These are phyloP conservation scores for Tragelaphus imberbis DNA, from an alignment of 2,113 vertebrate genomes.

Conservation along the genomic window DNA sequence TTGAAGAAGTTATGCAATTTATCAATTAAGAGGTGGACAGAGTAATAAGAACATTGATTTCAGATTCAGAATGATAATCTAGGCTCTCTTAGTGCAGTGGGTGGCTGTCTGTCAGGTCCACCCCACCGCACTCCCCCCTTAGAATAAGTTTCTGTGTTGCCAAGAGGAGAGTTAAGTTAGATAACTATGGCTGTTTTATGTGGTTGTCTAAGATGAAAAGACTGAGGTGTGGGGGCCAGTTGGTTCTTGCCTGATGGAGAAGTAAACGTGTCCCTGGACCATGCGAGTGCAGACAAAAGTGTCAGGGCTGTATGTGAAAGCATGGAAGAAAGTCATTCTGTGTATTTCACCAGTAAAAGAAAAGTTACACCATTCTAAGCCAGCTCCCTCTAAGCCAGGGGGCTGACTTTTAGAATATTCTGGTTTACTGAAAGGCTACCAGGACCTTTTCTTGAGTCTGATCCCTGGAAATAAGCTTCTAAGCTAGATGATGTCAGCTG, in stretches of 20 bases:
- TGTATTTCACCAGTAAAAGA: neutral
- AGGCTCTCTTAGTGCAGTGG: neutral
- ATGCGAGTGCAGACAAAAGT: neutral
- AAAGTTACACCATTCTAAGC: neutral
- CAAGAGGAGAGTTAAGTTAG: neutral
- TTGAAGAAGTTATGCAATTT: neutral
- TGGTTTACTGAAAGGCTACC: neutral
- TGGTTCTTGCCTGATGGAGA: neutral
- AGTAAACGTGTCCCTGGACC: rapidly evolving
- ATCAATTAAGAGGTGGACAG: neutral
- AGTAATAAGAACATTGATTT: neutral
- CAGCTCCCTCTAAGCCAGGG: neutral
- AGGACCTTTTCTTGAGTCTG: neutral
- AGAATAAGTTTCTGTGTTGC: neutral
- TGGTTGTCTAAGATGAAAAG: neutral
- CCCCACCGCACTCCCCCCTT: neutral
- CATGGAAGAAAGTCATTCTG: neutral
- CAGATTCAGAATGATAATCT: no score
- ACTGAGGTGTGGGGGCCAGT: rapidly evolving
- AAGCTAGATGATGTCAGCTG: constrained; percentile 26
- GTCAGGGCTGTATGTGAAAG: neutral
- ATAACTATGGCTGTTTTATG: neutral
- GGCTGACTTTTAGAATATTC: neutral
- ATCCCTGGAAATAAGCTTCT: neutral
- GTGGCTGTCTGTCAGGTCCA: neutral